Evolutionary conservation across 2,888 invertebrate species (phyloP).

Genomic region (Colletes collaris): DNA sequence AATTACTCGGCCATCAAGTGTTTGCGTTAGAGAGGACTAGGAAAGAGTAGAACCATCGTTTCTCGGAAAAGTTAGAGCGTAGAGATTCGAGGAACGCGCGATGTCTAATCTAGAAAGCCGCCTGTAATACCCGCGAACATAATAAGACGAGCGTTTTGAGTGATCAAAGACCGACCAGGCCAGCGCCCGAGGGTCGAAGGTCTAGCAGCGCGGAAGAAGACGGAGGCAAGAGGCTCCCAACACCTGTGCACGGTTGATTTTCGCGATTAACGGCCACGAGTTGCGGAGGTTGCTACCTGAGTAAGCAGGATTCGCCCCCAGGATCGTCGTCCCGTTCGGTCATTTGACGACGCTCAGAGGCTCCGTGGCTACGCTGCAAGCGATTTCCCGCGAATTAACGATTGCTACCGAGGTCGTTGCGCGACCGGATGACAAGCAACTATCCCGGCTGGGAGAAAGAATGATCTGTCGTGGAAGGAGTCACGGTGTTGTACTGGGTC

Average conservation of each 20-base stretch:
- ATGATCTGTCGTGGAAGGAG: no score
- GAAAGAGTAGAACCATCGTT: no score
- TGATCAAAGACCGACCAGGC: conserved; percentile 38
- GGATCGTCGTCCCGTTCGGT: conserved; percentile 2
- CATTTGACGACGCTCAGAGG: conserved; percentile 48
- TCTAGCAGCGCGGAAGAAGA: conserved; percentile 37
- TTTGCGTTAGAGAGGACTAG: no score
- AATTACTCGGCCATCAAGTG: no score
- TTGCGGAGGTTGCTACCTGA: conserved; percentile 51
- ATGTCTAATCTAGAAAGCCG: not conserved
- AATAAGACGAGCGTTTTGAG: conserved; percentile 39
- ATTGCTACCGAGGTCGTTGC: no score
- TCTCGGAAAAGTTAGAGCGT: not conserved
- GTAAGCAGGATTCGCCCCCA: conserved; percentile 39
- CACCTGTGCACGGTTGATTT: conserved; percentile 63
- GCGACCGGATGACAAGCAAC: no score
- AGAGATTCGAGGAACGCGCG: not conserved
- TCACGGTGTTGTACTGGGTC: no score
- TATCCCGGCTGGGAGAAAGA: no score
- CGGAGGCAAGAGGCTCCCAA: conserved; percentile 32
- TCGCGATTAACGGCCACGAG: conserved; percentile 64
- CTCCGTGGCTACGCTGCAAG: no score
- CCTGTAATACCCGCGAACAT: conserved; percentile 19
- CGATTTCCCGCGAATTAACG: no score
- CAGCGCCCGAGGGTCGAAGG: conserved; percentile 34